Conservation (phyloP, 1,140 invertebrate species). For the Listronotus oregonensis region DNA sequence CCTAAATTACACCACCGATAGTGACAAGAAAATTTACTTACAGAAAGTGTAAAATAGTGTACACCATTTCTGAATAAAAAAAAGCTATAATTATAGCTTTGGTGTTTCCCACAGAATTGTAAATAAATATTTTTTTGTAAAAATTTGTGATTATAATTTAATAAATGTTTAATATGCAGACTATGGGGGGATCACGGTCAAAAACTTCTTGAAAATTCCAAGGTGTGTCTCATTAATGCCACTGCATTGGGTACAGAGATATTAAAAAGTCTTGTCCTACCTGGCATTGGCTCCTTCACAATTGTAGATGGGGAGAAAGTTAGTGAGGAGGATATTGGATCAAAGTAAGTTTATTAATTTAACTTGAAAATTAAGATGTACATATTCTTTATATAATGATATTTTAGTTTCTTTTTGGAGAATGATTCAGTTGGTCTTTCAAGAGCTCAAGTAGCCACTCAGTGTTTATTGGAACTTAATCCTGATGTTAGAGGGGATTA, state of each 20-base stretch:
- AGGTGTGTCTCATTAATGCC: slow-evolving; percentile 94
- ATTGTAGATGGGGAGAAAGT: slow-evolving; percentile 90
- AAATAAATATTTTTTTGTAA: too few relatives aligned
- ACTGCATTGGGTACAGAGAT: slow-evolving; percentile 94
- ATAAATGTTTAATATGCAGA: slow-evolving; percentile 56
- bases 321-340: slow-evolving; percentile 88
- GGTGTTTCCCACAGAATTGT: too few relatives aligned
- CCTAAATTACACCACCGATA: too few relatives aligned
- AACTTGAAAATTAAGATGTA: not conserved
- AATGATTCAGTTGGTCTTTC: slow-evolving; percentile 77
- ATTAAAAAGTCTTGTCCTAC: slow-evolving; percentile 91
- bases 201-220: slow-evolving; percentile 79
- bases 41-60: too few relatives aligned
- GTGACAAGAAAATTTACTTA: too few relatives aligned
- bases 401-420: slow-evolving; percentile 84
- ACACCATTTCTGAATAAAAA: too few relatives aligned
- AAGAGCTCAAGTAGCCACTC: slow-evolving; percentile 80
- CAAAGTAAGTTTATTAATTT: slow-evolving; percentile 71
- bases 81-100: too few relatives aligned
- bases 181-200: slow-evolving; percentile 99
- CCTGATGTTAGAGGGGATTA: slow-evolving; percentile 90
- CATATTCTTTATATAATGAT: not conserved
- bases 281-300: slow-evolving; percentile 95
- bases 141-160: too few relatives aligned
- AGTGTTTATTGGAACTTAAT: slow-evolving; percentile 89